These are phyloP conservation scores for Andrena minutula DNA, from an alignment of 2,888 invertebrate genomes.

Conservation along the genomic window DNA sequence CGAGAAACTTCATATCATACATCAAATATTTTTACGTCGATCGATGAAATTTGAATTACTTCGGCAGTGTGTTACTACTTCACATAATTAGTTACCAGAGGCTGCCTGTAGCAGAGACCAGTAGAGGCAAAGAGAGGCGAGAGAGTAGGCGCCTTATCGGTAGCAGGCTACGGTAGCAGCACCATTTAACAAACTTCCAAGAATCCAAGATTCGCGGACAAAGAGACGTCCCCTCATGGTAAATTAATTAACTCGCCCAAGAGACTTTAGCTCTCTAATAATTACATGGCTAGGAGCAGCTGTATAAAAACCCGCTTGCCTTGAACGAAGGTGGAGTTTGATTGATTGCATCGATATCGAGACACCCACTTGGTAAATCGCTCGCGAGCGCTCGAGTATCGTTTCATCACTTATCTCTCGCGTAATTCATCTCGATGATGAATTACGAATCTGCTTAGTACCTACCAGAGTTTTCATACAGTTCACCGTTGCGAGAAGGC, in stretches of 20 bases:
- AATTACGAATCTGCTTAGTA: conserved; percentile 57
- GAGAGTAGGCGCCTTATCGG: conserved; percentile 66
- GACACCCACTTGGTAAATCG: conserved; percentile 1
- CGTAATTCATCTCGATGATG: conserved; percentile 18
- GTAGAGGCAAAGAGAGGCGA: conserved; percentile 47
- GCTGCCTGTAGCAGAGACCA: conserved; percentile 66
- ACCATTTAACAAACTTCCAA: conserved; percentile 59
- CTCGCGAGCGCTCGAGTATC: conserved; percentile 21
- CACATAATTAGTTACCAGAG: conserved; percentile 66
- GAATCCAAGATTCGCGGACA: conserved; percentile 58
- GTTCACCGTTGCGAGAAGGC: conserved; percentile 51
- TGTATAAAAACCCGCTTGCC: background rate
- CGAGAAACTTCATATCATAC: background rate
- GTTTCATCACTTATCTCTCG: conserved; percentile 49
- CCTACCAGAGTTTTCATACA: conserved; percentile 72
- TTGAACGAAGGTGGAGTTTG: no score
- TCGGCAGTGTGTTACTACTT: background rate
- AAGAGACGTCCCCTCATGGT: conserved; percentile 37
- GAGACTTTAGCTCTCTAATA: background rate
- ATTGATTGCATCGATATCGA: background rate
- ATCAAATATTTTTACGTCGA: conserved; percentile 13
- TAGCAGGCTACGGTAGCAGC: conserved; percentile 58
- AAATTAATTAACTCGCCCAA: conserved; percentile 28
- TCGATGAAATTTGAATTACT: background rate
- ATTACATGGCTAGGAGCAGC: background rate